These are phyloP conservation scores for Drosophila novamexicana DNA, from an alignment of 1,140 invertebrate genomes.

Conservation along the genomic window DNA sequence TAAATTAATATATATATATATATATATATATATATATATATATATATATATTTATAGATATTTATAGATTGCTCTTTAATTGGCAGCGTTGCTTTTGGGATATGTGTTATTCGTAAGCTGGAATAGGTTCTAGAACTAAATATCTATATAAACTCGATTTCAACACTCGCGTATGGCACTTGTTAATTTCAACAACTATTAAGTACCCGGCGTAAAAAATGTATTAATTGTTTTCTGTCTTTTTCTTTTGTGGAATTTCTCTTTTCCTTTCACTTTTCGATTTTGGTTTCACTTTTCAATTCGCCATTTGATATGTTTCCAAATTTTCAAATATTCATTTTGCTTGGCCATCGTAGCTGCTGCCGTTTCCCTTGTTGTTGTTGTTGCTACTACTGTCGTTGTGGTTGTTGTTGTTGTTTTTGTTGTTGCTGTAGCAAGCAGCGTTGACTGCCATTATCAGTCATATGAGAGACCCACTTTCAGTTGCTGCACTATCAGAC, in stretches of 20 bases:
- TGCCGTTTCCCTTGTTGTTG: constrained; percentile 2
- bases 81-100: constrained; percentile 52
- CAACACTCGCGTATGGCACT: constrained; percentile 58
- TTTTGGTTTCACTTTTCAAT: constrained; percentile 57
- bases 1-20: constrained; percentile 32
- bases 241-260: constrained; percentile 19
- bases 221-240: constrained; percentile 4
- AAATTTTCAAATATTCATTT: constrained; percentile 82
- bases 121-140: constrained; percentile 4
- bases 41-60: too few relatives aligned
- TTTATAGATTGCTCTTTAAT: constrained; percentile 26
- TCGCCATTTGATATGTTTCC: constrained; percentile 84
- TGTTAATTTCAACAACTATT: constrained; percentile 25
- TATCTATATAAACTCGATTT: constrained; percentile 25
- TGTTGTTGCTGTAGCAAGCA: constrained; percentile 15
- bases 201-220: constrained; percentile 1
- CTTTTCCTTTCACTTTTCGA: constrained; percentile 10
- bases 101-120: constrained; percentile 43
- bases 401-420: neutral
- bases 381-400: constrained; percentile 13
- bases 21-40: constrained; percentile 15
- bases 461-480: constrained; percentile 53
- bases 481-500: constrained; percentile 57
- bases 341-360: constrained; percentile 70
- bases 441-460: constrained; percentile 56